phyloP scores from a whole-genome alignment of 1,140 invertebrate genomes.

The Solen grandis region DNA sequence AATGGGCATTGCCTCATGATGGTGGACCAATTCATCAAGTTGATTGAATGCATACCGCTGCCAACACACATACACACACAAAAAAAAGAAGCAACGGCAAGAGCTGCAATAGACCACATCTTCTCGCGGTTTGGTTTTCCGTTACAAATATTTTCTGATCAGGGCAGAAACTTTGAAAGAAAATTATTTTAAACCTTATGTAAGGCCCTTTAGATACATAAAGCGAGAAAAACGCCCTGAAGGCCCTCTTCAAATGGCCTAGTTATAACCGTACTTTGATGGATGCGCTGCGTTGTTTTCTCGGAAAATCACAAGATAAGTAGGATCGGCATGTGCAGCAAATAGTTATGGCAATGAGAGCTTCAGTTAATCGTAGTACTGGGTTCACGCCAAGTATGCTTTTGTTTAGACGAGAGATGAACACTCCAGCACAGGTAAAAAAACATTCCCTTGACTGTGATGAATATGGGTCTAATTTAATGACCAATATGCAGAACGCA shows the following conservation, averaged over 20 bases:
- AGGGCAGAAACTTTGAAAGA: slow-evolving; percentile 41
- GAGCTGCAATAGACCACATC: slow-evolving; percentile 13
- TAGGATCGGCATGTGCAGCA: slow-evolving; percentile 14
- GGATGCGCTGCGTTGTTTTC: slow-evolving; percentile 28
- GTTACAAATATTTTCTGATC: slow-evolving; percentile 32
- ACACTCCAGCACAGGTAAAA: not conserved
- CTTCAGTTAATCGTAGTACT: slow-evolving; percentile 1
- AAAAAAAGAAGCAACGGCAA: slow-evolving; percentile 13
- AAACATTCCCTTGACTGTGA: not conserved
- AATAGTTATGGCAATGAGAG: not conserved
- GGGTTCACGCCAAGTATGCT: not conserved
- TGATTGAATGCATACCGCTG: slow-evolving; percentile 30
- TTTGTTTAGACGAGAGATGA: not conserved
- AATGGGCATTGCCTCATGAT: not conserved
- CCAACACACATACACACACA: too few species aligned
- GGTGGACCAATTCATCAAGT: slow-evolving; percentile 47
- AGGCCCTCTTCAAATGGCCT: slow-evolving; percentile 16
- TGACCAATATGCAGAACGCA: not conserved
- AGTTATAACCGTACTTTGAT: slow-evolving; percentile 8
- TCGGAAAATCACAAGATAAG: not conserved
- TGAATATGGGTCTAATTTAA: not conserved
- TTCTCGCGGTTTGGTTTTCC: slow-evolving; percentile 39
- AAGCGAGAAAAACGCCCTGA: not conserved
- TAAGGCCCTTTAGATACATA: slow-evolving; percentile 10
- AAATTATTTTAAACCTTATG: slow-evolving; percentile 17